Conservation (phyloP, 2,113 vertebrate species). For the Sander lucioperca region DNA sequence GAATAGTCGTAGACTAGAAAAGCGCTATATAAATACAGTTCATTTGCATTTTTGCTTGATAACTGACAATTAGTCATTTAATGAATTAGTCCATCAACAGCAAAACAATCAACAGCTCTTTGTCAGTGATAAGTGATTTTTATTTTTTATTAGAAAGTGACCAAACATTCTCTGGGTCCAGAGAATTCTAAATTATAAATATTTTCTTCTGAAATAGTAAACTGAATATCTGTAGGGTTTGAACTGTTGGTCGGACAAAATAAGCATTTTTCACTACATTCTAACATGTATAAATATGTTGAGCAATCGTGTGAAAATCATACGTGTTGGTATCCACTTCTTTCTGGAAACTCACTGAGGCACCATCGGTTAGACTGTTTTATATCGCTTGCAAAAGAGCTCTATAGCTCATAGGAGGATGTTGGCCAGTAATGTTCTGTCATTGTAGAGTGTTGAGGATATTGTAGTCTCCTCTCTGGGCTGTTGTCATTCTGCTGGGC, state of each 20-base stretch:
- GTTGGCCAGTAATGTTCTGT: conserved; percentile 33
- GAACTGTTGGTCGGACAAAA: not conserved
- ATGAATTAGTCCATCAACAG: not conserved
- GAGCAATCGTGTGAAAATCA: conserved; percentile 6
- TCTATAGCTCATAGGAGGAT: conserved; percentile 30
- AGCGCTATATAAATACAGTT: too few relatives aligned
- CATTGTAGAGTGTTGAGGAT: conserved; percentile 21
- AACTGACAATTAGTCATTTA: not conserved
- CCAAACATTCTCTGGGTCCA: not conserved
- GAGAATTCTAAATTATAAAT: not conserved
- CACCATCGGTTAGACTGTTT: conserved; percentile 1
- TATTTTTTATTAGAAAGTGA: not conserved
- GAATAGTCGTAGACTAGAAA: too few relatives aligned
- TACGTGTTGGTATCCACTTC: not conserved
- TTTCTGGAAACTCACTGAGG: not conserved
- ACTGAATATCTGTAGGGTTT: not conserved
- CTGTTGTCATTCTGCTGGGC: conserved; percentile 38
- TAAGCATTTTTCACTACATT: not conserved
- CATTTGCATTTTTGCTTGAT: not conserved
- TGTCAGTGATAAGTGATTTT: not conserved
- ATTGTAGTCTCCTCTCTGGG: conserved; percentile 44
- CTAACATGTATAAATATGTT: not conserved
- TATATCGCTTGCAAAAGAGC: not conserved
- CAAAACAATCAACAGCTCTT: not conserved
- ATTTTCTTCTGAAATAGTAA: not conserved